Evolutionary conservation across 2,888 invertebrate genomes (phyloP), one percentile per base, ranked within the genome.

Genomic region (Erpobdella octoculata): DNA sequence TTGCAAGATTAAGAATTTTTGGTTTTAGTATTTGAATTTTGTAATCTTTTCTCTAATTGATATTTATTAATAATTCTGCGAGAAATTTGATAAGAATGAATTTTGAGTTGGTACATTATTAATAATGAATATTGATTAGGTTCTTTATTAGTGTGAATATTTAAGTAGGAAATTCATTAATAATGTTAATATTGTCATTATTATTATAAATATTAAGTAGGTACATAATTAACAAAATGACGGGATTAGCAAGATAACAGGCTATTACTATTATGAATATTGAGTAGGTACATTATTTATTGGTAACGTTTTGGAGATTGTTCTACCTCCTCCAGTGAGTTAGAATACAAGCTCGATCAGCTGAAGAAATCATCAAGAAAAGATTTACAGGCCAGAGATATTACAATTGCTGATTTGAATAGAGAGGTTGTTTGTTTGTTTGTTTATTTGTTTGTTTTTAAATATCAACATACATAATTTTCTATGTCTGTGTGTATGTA

Each of bases 291-390:
- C 37, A 2, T 33, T 18, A 25, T 9, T 65, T 35, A 9, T 31
- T 65, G 65, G 15, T 33, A 36, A 21, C 21, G 33, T 35, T 35
- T 31, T 31, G n/a, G 31, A 25, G 53, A 53, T 62, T 62, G 62
- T n/a, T 31, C 33, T 9, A 9, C 21, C 31, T 8, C 1, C 2
- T 62, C 33, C 65, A 67, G 67, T 46, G 67, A 41, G n/a, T 28
- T 67, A n/a, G 67, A 67, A 33, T 67, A 41, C 28, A 21, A 67
- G 33, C 67, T 67, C 46, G 46, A 18, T 67, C 46, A 67, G 15
- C 28, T 41, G 67, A 67, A 67, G 28, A 65, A 15, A 33, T 35
- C 65, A 15, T 35, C 37, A 1, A 36, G 28, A 25, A 67, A 67
- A 46, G 15, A 46, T 5, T 28, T 25, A 1, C 21, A 67, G 41